These are phyloP conservation scores for Prorops nasuta DNA, from an alignment of 1,140 invertebrate species.

Conservation along the genomic window DNA sequence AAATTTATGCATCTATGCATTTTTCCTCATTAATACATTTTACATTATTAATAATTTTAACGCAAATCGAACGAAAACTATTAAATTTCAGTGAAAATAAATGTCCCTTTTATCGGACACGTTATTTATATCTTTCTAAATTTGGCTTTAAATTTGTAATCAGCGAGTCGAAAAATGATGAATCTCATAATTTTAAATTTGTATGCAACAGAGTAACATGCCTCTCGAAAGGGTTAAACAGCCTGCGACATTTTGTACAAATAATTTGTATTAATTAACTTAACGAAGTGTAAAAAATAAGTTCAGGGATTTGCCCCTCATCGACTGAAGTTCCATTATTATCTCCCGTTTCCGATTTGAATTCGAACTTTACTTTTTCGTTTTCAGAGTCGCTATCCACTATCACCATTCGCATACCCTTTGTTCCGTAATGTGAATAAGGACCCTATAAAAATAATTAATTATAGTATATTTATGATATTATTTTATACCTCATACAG, in stretches of 20 bases:
- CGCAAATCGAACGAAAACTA: too few relatives aligned
- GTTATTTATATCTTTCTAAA: too few relatives aligned
- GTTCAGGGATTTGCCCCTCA: slow-evolving; percentile 88
- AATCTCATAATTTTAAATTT: neutral
- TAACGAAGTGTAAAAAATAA: slow-evolving; percentile 71
- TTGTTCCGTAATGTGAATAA: slow-evolving; percentile 85
- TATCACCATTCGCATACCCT: slow-evolving; percentile 74
- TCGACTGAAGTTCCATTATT: slow-evolving; percentile 90
- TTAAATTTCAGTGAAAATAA: too few relatives aligned
- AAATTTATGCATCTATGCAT: too few relatives aligned
- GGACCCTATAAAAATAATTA: slow-evolving; percentile 66
- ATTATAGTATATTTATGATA: neutral
- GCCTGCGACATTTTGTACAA: slow-evolving; percentile 4
- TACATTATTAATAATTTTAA: too few relatives aligned
- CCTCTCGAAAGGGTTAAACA: neutral
- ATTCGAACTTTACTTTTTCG: slow-evolving; percentile 78
- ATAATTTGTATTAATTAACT: too few relatives aligned
- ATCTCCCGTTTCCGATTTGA: slow-evolving; percentile 81
- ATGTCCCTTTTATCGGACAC: too few relatives aligned
- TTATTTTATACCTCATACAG: too few relatives aligned
- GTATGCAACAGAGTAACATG: slow-evolving; percentile 6
- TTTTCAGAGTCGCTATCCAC: slow-evolving; percentile 73
- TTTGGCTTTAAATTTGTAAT: too few relatives aligned
- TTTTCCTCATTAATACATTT: too few relatives aligned
- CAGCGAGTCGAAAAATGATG: too few relatives aligned